Percentiles rank a stretch among this genome's conserved stretches.
phyloP scores from a whole-genome alignment of 2,113 vertebrate species.

The Rhagologus leucostigma region DNA sequence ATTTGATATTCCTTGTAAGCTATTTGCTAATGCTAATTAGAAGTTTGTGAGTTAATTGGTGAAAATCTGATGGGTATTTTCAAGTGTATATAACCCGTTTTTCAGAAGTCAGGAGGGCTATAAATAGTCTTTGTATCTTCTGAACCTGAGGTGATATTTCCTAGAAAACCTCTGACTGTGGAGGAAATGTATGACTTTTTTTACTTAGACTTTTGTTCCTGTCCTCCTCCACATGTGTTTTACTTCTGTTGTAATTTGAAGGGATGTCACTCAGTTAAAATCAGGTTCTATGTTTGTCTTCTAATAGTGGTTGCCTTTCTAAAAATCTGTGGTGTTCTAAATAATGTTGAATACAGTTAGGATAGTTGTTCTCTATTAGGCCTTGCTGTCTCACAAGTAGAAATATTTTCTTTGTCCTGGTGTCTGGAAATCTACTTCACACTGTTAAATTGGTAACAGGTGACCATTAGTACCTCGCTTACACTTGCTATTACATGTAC shows the following conservation, averaged over 20 bases:
- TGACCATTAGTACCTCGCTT: not conserved
- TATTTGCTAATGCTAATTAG: not conserved
- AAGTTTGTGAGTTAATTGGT: not conserved
- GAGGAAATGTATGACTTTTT: not conserved
- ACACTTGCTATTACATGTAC: not conserved
- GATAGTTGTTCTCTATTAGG: not conserved
- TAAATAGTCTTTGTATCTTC: not conserved
- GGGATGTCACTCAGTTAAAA: not conserved
- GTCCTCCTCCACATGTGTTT: fast-evolving
- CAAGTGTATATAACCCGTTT: not conserved
- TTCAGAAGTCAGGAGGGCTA: not conserved
- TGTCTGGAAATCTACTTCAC: not conserved
- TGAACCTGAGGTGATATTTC: not conserved
- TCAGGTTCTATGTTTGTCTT: not conserved
- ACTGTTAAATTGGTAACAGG: not conserved
- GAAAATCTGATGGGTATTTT: not conserved
- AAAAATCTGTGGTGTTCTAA: not conserved
- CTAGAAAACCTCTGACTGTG: not conserved
- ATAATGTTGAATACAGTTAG: not conserved
- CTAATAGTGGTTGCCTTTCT: not conserved
- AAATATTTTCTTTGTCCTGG: not conserved
- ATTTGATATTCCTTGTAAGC: not conserved
- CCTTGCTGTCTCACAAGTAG: not conserved
- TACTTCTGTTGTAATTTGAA: not conserved
- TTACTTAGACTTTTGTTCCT: not conserved